phyloP scores from a whole-genome alignment of 2,797 vertebrate genomes.

The Ispidina lecontei region DNA sequence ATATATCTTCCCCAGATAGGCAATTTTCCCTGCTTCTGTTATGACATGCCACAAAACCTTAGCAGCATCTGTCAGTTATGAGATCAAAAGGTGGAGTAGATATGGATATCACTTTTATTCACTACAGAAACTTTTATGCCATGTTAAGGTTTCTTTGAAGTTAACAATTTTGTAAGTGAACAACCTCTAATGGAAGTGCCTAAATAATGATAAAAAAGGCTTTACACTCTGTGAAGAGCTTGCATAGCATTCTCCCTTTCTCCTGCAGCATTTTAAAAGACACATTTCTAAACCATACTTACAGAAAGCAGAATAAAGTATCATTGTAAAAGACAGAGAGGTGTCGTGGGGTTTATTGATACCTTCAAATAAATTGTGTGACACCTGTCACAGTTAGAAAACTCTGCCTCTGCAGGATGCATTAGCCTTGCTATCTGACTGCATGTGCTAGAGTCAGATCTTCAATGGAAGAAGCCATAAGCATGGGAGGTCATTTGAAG shows the following conservation, averaged over 20 bases:
- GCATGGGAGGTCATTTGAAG: neutral
- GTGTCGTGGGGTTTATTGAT: neutral
- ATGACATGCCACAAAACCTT: neutral
- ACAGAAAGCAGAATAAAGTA: neutral
- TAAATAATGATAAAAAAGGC: neutral
- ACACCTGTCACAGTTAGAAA: neutral
- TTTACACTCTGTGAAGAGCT: neutral
- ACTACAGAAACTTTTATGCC: neutral
- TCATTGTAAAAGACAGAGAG: neutral
- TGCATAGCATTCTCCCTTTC: neutral
- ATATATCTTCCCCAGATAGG: neutral
- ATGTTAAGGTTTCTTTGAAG: neutral
- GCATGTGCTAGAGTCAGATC: neutral
- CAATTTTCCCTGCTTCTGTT: neutral
- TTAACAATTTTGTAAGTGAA: neutral
- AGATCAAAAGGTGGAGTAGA: slow-evolving; percentile 11
- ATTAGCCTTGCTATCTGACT: neutral
- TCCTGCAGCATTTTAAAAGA: neutral
- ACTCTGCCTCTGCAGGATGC: neutral
- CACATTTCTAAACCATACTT: neutral
- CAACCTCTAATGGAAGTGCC: neutral
- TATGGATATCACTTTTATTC: neutral
- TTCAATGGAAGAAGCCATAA: neutral
- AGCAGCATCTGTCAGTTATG: neutral
- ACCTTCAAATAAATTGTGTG: neutral